phyloP scores from a whole-genome alignment of 2,113 vertebrate genomes.

The Corapipo altera region DNA sequence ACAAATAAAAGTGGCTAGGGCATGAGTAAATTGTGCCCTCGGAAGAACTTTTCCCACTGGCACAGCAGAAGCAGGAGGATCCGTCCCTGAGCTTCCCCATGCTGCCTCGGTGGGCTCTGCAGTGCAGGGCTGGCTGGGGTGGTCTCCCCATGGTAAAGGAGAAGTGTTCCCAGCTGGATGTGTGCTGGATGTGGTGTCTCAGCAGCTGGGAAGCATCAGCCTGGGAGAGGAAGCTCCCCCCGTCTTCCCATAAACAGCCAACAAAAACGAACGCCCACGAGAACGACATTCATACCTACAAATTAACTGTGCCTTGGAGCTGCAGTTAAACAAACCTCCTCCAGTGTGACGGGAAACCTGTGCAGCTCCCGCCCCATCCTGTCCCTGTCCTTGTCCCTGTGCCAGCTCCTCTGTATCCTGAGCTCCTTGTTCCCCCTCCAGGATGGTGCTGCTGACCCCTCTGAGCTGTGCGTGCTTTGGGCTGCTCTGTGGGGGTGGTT shows the following conservation, averaged over 20 bases:
- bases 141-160: neutral
- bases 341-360: neutral
- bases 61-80: neutral
- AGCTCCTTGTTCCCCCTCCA: neutral
- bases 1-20: fast-evolving
- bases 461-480: fast-evolving
- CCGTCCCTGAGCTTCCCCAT: neutral
- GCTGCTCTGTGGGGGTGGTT: fast-evolving
- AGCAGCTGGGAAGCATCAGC: neutral
- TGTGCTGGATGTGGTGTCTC: fast-evolving
- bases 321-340: neutral
- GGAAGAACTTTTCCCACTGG: neutral
- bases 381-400: neutral
- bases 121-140: neutral
- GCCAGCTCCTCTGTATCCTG: fast-evolving
- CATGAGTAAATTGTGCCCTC: neutral
- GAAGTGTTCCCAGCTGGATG: neutral
- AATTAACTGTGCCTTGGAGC: neutral
- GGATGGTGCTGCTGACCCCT: neutral
- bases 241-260: neutral
- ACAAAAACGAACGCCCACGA: neutral
- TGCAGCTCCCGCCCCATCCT: neutral
- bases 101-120: neutral
- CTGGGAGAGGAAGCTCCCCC: neutral
- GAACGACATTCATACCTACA: neutral